Percentiles rank a stretch among this genome's conserved stretches.
phyloP scores from a whole-genome alignment of 2,888 invertebrate species.

The Protophormia terraenovae region DNA sequence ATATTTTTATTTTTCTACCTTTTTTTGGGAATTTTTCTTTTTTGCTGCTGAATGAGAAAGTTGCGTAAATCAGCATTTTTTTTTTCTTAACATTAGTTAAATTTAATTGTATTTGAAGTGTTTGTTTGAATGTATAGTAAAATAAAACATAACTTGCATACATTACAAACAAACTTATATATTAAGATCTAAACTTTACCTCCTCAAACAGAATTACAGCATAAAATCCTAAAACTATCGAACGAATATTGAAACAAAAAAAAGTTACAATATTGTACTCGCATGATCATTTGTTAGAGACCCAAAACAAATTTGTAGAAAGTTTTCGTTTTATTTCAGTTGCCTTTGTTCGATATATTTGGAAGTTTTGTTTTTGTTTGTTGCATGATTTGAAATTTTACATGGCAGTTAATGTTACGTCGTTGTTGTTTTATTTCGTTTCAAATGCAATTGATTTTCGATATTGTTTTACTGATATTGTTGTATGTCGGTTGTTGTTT shows the following conservation, averaged over 20 bases:
- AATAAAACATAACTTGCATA: conserved; percentile 23
- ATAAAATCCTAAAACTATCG: not conserved
- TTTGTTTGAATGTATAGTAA: not conserved
- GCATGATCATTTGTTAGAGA: conserved; percentile 49
- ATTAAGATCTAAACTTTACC: not conserved
- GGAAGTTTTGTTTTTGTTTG: conserved; percentile 9
- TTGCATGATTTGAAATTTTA: conserved; percentile 56
- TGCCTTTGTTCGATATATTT: conserved; percentile 29
- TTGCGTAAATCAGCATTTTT: conserved; percentile 67
- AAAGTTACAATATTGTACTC: conserved; percentile 17
- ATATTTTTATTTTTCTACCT: too few relatives aligned
- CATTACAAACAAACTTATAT: not conserved
- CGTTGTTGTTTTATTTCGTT: conserved; percentile 5
- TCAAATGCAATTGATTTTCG: conserved; percentile 63
- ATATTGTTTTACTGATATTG: conserved; percentile 60
- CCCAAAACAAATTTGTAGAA: conserved; percentile 66
- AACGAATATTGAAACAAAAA: not conserved
- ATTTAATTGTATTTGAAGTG: conserved; percentile 53
- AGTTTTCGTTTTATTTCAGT: conserved; percentile 45
- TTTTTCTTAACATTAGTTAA: conserved; percentile 53
- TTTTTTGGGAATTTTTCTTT: not conserved
- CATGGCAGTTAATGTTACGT: conserved; percentile 54
- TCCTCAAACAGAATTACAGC: not conserved
- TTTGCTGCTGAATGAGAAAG: conserved; percentile 60
- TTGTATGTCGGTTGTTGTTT: conserved; percentile 14